phyloP scores from a whole-genome alignment of 2,888 invertebrate species.

The Ceraclea dissimilis region DNA sequence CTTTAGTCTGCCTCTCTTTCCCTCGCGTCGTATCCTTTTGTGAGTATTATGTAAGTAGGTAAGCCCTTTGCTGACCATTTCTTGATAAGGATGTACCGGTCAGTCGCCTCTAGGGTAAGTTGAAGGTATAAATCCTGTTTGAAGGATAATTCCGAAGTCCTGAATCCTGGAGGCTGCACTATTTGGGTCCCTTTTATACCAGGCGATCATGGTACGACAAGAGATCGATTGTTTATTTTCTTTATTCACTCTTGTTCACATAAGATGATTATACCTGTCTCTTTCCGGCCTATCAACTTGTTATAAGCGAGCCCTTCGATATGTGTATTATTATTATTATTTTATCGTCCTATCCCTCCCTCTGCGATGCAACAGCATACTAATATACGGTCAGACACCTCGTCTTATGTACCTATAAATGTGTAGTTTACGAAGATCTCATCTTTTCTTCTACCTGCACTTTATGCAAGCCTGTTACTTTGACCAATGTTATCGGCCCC shows the following conservation, averaged over 20 bases:
- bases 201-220: background rate
- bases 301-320: background rate
- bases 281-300: background rate
- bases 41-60: too few relatives aligned
- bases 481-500: slow-evolving; percentile 22
- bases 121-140: too few relatives aligned
- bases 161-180: background rate
- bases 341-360: background rate
- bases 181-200: background rate
- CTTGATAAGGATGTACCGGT: too few relatives aligned
- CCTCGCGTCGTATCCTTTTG: too few relatives aligned
- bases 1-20: too few relatives aligned
- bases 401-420: background rate
- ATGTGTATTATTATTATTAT: background rate
- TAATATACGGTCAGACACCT: slow-evolving; percentile 3
- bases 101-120: too few relatives aligned
- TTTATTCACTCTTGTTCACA: background rate
- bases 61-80: too few relatives aligned
- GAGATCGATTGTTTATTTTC: background rate
- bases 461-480: slow-evolving; percentile 21
- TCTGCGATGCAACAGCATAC: background rate
- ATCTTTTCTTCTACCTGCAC: slow-evolving; percentile 7
- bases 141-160: background rate
- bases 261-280: background rate
- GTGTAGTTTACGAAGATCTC: background rate